Conservation (phyloP, 2,797 vertebrate species). For the Sebastes umbrosus region DNA sequence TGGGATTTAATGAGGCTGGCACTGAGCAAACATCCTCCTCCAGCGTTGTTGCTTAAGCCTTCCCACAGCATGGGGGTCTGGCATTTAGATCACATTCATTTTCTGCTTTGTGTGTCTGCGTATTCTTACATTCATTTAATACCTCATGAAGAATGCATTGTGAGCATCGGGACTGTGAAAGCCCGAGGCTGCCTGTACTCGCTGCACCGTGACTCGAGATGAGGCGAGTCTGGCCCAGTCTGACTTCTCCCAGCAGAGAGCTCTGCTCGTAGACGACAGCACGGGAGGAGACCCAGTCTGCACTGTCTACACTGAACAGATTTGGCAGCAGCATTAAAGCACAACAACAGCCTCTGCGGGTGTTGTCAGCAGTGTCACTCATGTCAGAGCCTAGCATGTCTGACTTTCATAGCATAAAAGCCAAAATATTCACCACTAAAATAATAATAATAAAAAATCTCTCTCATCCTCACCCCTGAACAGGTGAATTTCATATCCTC, state of each 20-base stretch:
- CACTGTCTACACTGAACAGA: conserved; percentile 40
- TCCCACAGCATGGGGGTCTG: conserved; percentile 56
- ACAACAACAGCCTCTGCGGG: conserved; percentile 51
- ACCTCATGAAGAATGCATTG: conserved; percentile 77
- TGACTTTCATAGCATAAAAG: conserved; percentile 31
- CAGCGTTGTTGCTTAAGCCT: conserved; percentile 54
- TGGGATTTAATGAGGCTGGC: conserved; percentile 80
- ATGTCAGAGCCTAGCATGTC: conserved; percentile 33
- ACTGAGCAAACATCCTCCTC: conserved; percentile 77
- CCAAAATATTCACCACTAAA: conserved; percentile 28
- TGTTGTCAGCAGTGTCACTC: conserved; percentile 47
- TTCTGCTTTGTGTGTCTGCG: conserved; percentile 69
- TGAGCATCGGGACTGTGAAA: conserved; percentile 54
- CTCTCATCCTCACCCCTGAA: conserved; percentile 20
- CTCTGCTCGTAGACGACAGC: conserved; percentile 48
- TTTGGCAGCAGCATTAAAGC: conserved; percentile 53
- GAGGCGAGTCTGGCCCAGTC: conserved; percentile 52
- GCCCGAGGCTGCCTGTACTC: conserved; percentile 59
- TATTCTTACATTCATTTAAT: conserved; percentile 78
- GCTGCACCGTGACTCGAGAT: conserved; percentile 64
- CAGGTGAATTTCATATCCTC: conserved; percentile 33
- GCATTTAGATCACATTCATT: conserved; percentile 80
- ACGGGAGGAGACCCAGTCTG: conserved; percentile 43
- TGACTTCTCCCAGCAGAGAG: conserved; percentile 55
- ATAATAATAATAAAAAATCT: neutral